phyloP scores from a whole-genome alignment of 1,140 invertebrate species.

The Papilio aristodemus region DNA sequence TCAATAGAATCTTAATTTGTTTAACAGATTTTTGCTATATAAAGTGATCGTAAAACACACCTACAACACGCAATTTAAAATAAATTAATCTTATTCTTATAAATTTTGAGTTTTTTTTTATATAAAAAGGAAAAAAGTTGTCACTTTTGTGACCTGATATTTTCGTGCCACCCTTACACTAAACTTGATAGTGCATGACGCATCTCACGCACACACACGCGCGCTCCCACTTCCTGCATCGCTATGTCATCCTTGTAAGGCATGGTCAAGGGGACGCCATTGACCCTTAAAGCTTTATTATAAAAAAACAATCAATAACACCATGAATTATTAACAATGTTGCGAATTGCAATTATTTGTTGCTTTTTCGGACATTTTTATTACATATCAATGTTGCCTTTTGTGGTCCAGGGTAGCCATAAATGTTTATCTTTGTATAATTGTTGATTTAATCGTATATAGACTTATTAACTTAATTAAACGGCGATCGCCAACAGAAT shows the following conservation, averaged over 20 bases:
- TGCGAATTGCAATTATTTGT: not conserved
- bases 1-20: too few species aligned
- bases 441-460: not conserved
- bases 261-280: conserved; percentile 17
- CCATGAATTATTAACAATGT: conserved; percentile 24
- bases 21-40: too few species aligned
- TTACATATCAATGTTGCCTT: not conserved
- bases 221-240: conserved; percentile 50
- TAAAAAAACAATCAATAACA: conserved; percentile 14
- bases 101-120: too few species aligned
- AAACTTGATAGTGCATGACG: conserved; percentile 52
- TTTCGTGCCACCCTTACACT: conserved; percentile 35
- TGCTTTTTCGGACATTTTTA: conserved; percentile 10
- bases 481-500: not conserved
- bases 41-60: too few species aligned
- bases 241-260: conserved; percentile 49
- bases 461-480: not conserved
- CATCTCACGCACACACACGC: conserved; percentile 44
- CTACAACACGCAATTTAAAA: too few species aligned
- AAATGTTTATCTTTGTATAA: not conserved
- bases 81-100: too few species aligned
- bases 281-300: conserved; percentile 23
- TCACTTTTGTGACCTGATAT: not conserved
- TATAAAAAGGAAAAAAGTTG: not conserved
- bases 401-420: not conserved